Base-by-base conservation (phyloP, 1,140 invertebrate species). In the Hylaeus volcanicus region DNA sequence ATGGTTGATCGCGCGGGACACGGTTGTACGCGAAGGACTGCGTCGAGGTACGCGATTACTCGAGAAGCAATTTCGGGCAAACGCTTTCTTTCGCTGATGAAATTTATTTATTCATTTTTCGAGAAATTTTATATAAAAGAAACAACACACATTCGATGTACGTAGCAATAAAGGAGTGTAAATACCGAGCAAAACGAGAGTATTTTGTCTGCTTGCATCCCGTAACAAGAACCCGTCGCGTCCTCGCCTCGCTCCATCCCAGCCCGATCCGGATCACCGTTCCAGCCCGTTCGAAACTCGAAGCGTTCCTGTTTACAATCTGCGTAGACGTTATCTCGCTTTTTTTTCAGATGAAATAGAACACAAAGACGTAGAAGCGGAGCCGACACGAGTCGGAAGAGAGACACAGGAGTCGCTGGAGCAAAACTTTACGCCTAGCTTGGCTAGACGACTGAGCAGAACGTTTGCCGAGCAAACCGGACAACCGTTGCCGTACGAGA, bases 401-500 rank as follows among this genome's bases (percentile, higher is more conserved):
- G 90, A 91, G 53, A 56, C 87, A 15, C 86, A 88, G 48, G 91
- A 91, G 41, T 86, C 86, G 5, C 51, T 91, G 64, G 89, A 91
- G 51, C 89, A 91, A 39, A 91, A 64, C 61, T 93, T 92, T 66
- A 93, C 92, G 39, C 92, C 92, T 8, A 92, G 91, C 65, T 74
- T 93, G 76, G 90, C 93, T n/a, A 88, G 92, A 4, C 84, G 93
- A 8, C 78, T 93, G 68, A 92, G 91, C 78, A 90, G 90, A 14
- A 92, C 92, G 51, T 92, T 93, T 73, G 90, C 92, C 75, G 92
- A 93, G 76, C 89, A 92, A 66, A 92, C 92, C 1, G 85, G 92
- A n/a, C 90, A 91, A 26, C 83, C 90, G 9, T 71, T 86, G 1
- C 26, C 26, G 26, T 26, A 26, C 26, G 26, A 26, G 26, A 26